These are phyloP conservation scores for Bettongia penicillata DNA, from an alignment of 2,113 vertebrate species.

Conservation along the genomic window DNA sequence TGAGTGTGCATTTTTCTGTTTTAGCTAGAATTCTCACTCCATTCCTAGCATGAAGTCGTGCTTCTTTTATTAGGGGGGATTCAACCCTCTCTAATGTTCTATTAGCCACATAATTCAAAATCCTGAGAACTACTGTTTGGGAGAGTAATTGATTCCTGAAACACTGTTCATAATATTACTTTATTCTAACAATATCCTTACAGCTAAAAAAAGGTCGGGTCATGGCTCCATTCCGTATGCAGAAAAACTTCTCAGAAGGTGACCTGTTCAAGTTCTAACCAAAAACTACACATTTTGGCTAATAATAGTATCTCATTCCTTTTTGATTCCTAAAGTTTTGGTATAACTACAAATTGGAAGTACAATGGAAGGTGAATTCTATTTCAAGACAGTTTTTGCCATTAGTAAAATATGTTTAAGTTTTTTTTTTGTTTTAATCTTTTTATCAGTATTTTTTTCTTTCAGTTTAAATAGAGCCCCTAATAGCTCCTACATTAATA, in stretches of 20 bases:
- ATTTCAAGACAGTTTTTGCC: not conserved
- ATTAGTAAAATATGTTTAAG: not conserved
- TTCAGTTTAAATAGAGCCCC: not conserved
- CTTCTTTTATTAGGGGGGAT: not conserved
- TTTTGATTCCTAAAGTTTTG: not conserved
- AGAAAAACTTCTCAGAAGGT: not conserved
- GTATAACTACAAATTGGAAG: not conserved
- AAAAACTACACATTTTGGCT: not conserved
- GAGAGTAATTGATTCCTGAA: not conserved
- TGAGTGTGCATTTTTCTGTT: not conserved
- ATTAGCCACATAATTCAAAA: not conserved
- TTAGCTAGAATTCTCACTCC: not conserved
- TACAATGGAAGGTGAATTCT: not conserved
- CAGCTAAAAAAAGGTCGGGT: not conserved
- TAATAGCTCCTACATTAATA: not conserved
- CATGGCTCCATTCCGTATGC: not conserved
- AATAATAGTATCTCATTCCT: not conserved
- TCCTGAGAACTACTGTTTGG: not conserved
- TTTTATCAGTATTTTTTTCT: not conserved
- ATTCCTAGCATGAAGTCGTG: not conserved
- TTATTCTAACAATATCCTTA: not conserved
- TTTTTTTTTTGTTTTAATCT: not conserved
- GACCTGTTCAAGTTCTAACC: not conserved
- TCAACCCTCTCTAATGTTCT: not conserved
- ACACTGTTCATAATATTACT: not conserved